Conservation (phyloP, 2,113 vertebrate genomes). For the Rhombomys opimus region DNA sequence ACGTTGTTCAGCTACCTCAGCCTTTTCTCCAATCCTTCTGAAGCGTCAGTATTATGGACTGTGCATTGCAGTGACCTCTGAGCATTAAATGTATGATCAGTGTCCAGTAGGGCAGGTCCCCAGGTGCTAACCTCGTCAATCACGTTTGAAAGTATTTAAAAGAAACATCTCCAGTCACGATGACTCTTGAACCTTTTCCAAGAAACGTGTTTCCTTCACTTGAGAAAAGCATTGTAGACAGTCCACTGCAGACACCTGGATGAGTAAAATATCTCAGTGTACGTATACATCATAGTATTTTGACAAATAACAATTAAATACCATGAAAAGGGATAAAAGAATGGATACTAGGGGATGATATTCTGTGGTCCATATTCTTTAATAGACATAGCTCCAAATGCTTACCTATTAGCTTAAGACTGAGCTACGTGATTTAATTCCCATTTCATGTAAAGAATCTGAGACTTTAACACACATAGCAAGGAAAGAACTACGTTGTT, state of each 20-base stretch:
- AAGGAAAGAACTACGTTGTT: background rate
- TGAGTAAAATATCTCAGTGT: background rate
- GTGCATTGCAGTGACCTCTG: background rate
- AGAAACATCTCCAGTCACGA: background rate
- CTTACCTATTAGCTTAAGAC: background rate
- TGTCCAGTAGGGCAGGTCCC: background rate
- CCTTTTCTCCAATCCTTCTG: background rate
- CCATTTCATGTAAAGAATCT: background rate
- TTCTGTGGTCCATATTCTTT: background rate
- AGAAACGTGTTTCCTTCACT: background rate
- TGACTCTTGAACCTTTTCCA: background rate
- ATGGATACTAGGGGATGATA: background rate
- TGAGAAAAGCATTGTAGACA: background rate
- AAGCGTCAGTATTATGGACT: background rate
- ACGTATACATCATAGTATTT: background rate
- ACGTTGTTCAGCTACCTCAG: background rate
- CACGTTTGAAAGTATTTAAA: background rate
- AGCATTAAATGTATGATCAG: background rate
- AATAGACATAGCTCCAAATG: background rate
- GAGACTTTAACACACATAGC: background rate
- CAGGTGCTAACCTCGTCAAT: background rate
- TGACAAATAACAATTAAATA: background rate
- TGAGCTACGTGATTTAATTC: background rate
- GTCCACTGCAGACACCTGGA: background rate
- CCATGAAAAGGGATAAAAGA: background rate